phyloP scores from a whole-genome alignment of 2,113 vertebrate species.

The Gallinago media region DNA sequence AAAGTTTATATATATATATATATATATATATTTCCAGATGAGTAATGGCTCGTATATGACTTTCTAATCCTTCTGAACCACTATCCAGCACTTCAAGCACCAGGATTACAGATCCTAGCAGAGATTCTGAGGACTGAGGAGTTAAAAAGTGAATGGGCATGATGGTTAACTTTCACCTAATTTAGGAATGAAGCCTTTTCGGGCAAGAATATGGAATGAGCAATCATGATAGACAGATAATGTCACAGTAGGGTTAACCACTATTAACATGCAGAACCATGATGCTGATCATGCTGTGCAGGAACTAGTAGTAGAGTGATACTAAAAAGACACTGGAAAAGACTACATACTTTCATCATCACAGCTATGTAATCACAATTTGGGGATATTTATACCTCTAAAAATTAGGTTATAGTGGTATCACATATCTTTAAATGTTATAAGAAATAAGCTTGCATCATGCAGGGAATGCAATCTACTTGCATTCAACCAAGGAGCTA shows the following conservation, averaged over 20 bases:
- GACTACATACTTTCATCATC: background rate
- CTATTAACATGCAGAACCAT: background rate
- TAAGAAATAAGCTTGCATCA: background rate
- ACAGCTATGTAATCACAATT: rapidly evolving
- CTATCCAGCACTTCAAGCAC: background rate
- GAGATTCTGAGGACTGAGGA: background rate
- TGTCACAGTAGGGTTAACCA: background rate
- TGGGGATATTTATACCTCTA: background rate
- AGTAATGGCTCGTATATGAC: background rate
- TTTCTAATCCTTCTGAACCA: background rate
- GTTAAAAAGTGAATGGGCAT: background rate
- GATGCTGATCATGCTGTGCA: background rate
- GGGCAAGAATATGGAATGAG: background rate
- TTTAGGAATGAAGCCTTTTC: background rate
- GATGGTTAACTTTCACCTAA: background rate
- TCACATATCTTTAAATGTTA: background rate
- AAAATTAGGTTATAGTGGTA: background rate
- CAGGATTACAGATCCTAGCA: background rate
- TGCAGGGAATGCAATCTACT: background rate
- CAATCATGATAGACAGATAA: background rate
- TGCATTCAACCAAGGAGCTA: background rate
- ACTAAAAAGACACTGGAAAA: background rate
- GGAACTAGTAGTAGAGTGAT: background rate
- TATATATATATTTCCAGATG: background rate
- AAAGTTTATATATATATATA: background rate